Conservation (phyloP, 2,797 vertebrate genomes). For the Iguana delicatissima region DNA sequence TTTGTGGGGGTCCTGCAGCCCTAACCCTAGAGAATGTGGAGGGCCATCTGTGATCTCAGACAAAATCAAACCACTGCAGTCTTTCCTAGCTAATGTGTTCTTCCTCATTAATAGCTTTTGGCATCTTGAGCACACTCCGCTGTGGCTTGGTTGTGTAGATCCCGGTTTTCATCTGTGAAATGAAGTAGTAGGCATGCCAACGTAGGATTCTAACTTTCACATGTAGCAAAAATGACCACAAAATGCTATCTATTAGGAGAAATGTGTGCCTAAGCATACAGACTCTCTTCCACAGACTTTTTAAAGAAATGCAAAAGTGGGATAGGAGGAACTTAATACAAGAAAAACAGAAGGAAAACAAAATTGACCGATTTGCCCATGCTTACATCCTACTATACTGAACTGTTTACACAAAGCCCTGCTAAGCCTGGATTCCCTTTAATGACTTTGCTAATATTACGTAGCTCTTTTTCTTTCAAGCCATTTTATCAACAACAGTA, state of each 20-base stretch:
- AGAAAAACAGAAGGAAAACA: background rate
- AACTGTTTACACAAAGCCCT: background rate
- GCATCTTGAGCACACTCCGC: too few species aligned
- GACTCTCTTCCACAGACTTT: background rate
- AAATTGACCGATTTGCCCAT: background rate
- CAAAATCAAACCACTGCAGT: too few species aligned
- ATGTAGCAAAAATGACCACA: background rate
- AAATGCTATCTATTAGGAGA: background rate
- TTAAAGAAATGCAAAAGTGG: background rate
- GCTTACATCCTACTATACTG: background rate
- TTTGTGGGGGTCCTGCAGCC: too few species aligned
- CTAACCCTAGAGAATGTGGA: too few species aligned
- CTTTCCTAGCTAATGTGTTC: too few species aligned
- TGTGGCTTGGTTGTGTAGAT: too few species aligned
- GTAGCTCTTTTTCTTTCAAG: conserved; percentile 76
- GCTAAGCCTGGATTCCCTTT: conserved; percentile 53
- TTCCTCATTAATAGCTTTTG: too few species aligned
- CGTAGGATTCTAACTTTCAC: too few species aligned
- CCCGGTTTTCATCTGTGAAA: background rate
- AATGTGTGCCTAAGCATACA: background rate
- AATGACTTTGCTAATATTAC: conserved; percentile 66
- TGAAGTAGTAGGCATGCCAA: background rate
- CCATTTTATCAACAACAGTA: conserved; percentile 73
- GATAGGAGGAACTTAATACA: background rate
- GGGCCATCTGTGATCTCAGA: too few species aligned